phyloP scores from a whole-genome alignment of 2,113 vertebrate species.

The human (Homo sapiens) region DNA sequence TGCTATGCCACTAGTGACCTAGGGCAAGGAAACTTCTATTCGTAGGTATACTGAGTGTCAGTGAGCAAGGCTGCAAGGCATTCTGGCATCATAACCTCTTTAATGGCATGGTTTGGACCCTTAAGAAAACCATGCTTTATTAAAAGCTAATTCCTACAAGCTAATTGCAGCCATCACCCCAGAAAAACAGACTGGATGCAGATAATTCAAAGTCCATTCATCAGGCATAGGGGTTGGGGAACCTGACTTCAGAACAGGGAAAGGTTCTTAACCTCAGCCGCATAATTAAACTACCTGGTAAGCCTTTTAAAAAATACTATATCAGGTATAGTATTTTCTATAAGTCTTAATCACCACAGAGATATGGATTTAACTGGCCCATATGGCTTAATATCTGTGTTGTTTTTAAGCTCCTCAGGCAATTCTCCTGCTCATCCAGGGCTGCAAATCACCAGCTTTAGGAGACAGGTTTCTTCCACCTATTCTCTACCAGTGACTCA shows the following conservation, averaged over 20 bases:
- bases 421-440: background rate
- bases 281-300: background rate
- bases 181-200: background rate
- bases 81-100: background rate
- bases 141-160: background rate
- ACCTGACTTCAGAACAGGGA: background rate
- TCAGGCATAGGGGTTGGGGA: background rate
- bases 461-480: background rate
- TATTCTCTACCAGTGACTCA: background rate
- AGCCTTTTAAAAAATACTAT: background rate
- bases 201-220: background rate
- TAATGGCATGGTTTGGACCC: background rate
- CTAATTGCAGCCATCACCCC: background rate
- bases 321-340: background rate
- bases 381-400: background rate
- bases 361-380: background rate
- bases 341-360: background rate
- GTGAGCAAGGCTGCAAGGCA: background rate
- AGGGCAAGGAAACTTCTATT: conserved; percentile 36
- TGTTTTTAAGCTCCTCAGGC: background rate
- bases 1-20: background rate
- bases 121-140: background rate
- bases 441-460: background rate
- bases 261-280: background rate
- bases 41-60: background rate